Conservation (phyloP, 1,140 invertebrate species). For the Caenorhabditis inopinata region DNA sequence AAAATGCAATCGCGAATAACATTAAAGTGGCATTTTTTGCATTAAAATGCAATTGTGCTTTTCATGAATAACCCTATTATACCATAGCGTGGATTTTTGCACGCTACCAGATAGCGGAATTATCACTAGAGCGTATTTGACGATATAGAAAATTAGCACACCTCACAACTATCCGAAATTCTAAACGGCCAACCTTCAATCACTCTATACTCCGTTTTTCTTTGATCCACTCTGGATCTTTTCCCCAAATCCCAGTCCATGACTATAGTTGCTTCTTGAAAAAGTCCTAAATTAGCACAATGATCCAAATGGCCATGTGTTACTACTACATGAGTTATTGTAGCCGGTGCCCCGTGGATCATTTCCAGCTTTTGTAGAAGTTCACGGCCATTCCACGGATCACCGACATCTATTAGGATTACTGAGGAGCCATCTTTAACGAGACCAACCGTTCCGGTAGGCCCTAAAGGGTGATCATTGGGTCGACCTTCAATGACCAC, state of each 20-base stretch:
- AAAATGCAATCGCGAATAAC: no score
- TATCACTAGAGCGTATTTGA: no score
- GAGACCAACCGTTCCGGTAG: background rate
- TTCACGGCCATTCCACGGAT: constrained; percentile 6
- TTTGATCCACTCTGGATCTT: background rate
- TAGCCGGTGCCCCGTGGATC: background rate
- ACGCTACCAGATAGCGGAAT: no score
- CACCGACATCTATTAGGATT: background rate
- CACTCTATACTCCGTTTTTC: background rate
- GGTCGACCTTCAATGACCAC: background rate
- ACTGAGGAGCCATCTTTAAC: background rate
- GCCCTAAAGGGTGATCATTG: background rate
- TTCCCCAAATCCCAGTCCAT: constrained; percentile 8
- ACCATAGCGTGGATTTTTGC: no score
- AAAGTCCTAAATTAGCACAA: background rate
- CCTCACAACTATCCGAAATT: background rate
- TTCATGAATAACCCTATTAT: no score
- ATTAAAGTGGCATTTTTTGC: no score
- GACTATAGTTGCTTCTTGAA: background rate
- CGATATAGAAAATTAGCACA: background rate
- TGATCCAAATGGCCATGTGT: constrained; percentile 17
- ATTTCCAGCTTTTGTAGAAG: background rate
- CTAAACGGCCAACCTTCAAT: background rate
- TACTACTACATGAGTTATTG: background rate
- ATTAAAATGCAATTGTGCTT: no score